Evolutionary conservation across 2,113 vertebrate genomes (phyloP).

Genomic region (Coryphaenoides rupestris): DNA sequence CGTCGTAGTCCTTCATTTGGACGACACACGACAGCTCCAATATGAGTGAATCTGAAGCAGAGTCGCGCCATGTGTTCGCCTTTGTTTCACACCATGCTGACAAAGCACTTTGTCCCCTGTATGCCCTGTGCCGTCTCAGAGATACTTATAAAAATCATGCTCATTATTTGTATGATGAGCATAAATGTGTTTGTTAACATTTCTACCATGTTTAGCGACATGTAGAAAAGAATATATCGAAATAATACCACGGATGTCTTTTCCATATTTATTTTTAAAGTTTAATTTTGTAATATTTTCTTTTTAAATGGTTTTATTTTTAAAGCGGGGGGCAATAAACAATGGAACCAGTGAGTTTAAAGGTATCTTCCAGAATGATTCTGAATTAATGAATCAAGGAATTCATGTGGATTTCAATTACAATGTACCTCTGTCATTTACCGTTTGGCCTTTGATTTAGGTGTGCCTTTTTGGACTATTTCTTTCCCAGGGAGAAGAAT

Average conservation of each 20-base stretch:
- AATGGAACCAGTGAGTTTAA: slow-evolving; percentile 20
- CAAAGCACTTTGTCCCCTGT: slow-evolving; percentile 58
- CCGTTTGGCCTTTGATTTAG: slow-evolving; percentile 36
- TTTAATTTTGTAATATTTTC: not conserved
- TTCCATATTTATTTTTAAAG: slow-evolving; percentile 43
- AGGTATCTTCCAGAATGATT: slow-evolving; percentile 8
- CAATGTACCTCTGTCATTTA: slow-evolving; percentile 3
- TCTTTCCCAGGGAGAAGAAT: not conserved
- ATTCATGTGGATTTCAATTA: slow-evolving; percentile 26
- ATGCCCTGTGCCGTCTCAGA: slow-evolving; percentile 25
- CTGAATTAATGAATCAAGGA: not conserved
- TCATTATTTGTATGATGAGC: slow-evolving; percentile 37
- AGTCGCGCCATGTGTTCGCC: slow-evolving; percentile 7
- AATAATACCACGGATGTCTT: slow-evolving; percentile 21
- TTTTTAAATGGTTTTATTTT: not conserved
- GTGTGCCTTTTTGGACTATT: slow-evolving; percentile 39
- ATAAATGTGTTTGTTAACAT: slow-evolving; percentile 36
- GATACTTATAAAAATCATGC: slow-evolving; percentile 32
- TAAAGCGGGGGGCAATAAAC: not conserved
- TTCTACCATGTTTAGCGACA: slow-evolving; percentile 31
- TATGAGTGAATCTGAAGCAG: slow-evolving; percentile 15
- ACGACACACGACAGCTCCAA: slow-evolving; percentile 16
- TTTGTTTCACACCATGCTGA: slow-evolving; percentile 38
- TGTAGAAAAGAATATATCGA: slow-evolving; percentile 31
- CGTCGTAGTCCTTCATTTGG: slow-evolving; percentile 22